These are phyloP conservation scores for Lutjanus erythropterus DNA, from an alignment of 2,113 vertebrate genomes.

Conservation along the genomic window DNA sequence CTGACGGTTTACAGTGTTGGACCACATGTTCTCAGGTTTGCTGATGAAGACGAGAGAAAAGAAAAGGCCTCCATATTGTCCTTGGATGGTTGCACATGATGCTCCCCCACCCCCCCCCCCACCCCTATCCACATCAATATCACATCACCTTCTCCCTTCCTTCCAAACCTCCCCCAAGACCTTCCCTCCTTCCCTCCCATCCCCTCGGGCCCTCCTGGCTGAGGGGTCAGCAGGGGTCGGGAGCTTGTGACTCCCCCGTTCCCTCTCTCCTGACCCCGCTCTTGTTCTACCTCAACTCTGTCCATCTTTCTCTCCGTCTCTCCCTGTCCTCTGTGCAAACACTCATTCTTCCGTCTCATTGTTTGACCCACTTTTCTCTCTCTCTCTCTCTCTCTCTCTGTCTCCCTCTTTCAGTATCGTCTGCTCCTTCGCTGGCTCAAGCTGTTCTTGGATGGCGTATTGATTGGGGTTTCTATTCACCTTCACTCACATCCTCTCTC, in stretches of 20 bases:
- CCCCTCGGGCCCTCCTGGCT: conserved; percentile 30
- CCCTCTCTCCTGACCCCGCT: conserved; percentile 36
- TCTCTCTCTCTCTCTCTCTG: neutral
- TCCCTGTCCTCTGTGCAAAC: no score
- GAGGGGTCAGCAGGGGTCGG: conserved; percentile 69
- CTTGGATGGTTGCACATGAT: conserved; percentile 33
- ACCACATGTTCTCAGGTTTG: neutral
- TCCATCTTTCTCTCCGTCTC: conserved; percentile 30
- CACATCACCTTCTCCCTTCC: conserved; percentile 41
- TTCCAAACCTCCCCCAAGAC: conserved; percentile 46
- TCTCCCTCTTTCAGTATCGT: conserved; percentile 36
- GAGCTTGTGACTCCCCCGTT: conserved; percentile 46
- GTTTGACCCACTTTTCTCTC: conserved; percentile 77
- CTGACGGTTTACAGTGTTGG: neutral
- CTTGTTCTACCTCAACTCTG: conserved; percentile 14
- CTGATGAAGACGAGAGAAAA: neutral
- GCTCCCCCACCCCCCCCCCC: conserved; percentile 20
- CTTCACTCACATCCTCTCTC: conserved; percentile 67
- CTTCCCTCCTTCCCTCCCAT: neutral
- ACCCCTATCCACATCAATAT: conserved; percentile 54
- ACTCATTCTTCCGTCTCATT: no score
- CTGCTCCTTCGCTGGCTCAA: conserved; percentile 54
- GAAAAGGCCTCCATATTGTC: conserved; percentile 27
- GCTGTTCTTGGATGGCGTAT: conserved; percentile 74
- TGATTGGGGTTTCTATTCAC: conserved; percentile 82